Percentiles rank a stretch among this genome's conserved stretches.
phyloP scores from a whole-genome alignment of 2,797 vertebrate genomes.

The Amblyopsis hoosieri region DNA sequence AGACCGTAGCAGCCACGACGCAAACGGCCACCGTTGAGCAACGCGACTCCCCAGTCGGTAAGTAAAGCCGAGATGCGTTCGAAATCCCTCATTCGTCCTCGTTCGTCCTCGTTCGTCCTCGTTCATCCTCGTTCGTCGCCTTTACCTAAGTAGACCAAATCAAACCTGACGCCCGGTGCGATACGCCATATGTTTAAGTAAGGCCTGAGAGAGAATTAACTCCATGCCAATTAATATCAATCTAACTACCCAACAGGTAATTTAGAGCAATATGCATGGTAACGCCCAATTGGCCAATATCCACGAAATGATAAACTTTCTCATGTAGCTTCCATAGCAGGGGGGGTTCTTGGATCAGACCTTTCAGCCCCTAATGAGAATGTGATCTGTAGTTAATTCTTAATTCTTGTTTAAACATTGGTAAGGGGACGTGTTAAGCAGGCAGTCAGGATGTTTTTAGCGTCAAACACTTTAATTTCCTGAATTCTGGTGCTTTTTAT shows the following conservation, averaged over 20 bases:
- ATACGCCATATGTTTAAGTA: constrained; percentile 58
- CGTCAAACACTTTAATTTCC: too few species aligned
- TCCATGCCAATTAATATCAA: constrained; percentile 65
- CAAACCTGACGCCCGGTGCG: constrained; percentile 50
- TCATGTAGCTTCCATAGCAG: too few species aligned
- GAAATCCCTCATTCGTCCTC: constrained; percentile 37
- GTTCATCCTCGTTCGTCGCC: constrained; percentile 2
- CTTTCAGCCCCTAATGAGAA: too few species aligned
- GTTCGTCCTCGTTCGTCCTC: constrained; percentile 13
- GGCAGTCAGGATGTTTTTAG: too few species aligned
- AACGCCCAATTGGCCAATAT: too few species aligned
- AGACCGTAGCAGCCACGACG: constrained; percentile 29
- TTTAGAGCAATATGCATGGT: too few species aligned
- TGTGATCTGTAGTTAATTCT: too few species aligned
- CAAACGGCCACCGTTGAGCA: constrained; percentile 60
- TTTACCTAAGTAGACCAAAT: constrained; percentile 44
- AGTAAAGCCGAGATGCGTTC: constrained; percentile 49
- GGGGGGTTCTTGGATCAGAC: too few species aligned
- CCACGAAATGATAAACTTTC: too few species aligned
- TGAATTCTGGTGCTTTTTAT: too few species aligned
- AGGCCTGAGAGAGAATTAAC: constrained; percentile 60
- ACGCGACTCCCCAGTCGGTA: constrained; percentile 72
- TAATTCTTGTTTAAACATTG: too few species aligned
- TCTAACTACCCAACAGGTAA: constrained; percentile 13
- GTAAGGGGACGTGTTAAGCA: too few species aligned